phyloP scores from a whole-genome alignment of 92 coral and sea anemone genomes.

The Parazoanthus darwini region DNA sequence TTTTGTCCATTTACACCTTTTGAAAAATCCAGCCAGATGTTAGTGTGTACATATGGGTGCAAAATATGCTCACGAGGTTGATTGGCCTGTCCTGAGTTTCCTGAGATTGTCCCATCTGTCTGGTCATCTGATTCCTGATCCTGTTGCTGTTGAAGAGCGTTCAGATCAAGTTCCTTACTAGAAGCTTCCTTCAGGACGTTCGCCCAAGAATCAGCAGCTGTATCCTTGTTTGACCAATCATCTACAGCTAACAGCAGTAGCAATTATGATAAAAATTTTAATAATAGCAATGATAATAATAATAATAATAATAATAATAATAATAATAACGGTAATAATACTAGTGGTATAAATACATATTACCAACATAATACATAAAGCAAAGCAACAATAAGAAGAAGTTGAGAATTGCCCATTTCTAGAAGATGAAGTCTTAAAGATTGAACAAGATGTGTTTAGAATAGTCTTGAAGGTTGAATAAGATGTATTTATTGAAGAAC shows the following conservation, averaged over 20 bases:
- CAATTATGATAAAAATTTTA: neutral
- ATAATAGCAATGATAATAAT: neutral
- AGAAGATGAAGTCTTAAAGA: neutral
- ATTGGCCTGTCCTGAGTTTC: neutral
- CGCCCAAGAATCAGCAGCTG: slow-evolving; percentile 5
- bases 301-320: too few relatives aligned
- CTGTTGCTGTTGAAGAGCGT: neutral
- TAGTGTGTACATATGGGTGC: neutral
- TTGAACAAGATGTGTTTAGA: neutral
- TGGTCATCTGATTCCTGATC: neutral
- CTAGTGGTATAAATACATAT: too few relatives aligned
- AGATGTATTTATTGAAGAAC: neutral
- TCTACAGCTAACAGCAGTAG: neutral
- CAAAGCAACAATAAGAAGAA: too few relatives aligned
- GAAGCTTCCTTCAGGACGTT: neutral
- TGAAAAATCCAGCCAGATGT: too few relatives aligned
- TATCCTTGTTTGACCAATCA: neutral
- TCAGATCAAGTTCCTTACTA: neutral
- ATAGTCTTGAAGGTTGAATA: neutral
- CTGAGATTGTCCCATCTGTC: neutral
- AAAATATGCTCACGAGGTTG: neutral
- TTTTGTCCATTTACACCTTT: too few relatives aligned
- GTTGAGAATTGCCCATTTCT: neutral
- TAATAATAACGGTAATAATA: too few relatives aligned
- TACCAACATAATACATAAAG: too few relatives aligned